phyloP scores from a whole-genome alignment of 2,113 vertebrate species.

The Patagioenas fasciata region DNA sequence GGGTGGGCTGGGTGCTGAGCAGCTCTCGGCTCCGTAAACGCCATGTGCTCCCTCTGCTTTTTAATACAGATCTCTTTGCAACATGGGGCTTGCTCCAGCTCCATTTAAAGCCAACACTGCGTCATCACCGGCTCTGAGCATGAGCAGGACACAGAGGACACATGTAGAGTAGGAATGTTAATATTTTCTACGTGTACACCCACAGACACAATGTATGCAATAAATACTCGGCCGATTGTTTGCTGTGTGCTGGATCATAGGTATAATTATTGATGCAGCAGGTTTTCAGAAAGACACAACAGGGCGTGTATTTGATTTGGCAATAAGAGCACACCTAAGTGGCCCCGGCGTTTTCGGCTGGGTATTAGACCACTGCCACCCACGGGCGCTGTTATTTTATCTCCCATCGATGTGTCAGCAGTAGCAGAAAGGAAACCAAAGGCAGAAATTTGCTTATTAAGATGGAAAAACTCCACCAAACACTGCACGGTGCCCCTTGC shows the following conservation, averaged over 20 bases:
- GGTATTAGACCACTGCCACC: conserved; percentile 21
- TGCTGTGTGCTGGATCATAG: neutral
- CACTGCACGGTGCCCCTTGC: neutral
- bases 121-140: neutral
- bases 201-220: neutral
- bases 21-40: neutral
- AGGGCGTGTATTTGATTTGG: conserved; percentile 48
- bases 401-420: neutral
- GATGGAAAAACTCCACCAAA: neutral
- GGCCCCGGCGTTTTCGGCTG: neutral
- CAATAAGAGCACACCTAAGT: conserved; percentile 36
- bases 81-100: neutral
- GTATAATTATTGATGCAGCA: conserved; percentile 50
- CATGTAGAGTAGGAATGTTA: neutral
- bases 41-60: neutral
- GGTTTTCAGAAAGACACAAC: conserved; percentile 54
- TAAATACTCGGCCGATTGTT: neutral
- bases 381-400: neutral
- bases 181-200: conserved; percentile 10
- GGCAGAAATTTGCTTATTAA: neutral
- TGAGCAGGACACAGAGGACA: neutral
- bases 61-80: neutral
- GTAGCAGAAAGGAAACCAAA: neutral
- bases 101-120: neutral
- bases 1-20: neutral